Conservation (phyloP, 2,888 invertebrate species). For the Cyclophora punctaria region DNA sequence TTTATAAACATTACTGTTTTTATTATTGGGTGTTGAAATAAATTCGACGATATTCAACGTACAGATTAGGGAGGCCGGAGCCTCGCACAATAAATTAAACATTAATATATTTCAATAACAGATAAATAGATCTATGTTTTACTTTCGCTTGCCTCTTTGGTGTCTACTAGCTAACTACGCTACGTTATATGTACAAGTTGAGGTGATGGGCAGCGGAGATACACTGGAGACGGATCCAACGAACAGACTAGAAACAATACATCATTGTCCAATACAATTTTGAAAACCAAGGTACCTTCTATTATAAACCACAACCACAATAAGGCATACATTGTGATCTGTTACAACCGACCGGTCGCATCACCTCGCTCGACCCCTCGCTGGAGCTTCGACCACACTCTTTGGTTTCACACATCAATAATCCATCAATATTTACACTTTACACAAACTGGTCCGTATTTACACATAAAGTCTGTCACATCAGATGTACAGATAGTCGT, state of each 20-base stretch:
- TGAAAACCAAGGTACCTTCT: too few relatives aligned
- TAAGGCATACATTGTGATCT: too few relatives aligned
- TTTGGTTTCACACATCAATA: conserved; percentile 59
- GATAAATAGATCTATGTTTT: conserved; percentile 58
- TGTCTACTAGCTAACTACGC: conserved; percentile 69
- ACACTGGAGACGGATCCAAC: conserved; percentile 13
- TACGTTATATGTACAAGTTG: conserved; percentile 31
- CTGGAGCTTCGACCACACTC: conserved; percentile 33
- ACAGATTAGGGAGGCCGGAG: conserved; percentile 22
- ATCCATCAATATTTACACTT: conserved; percentile 40
- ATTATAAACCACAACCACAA: too few relatives aligned
- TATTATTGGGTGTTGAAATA: conserved; percentile 51
- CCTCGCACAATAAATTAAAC: conserved; percentile 64
- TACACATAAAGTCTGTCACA: conserved; percentile 53
- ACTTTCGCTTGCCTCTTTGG: conserved; percentile 67
- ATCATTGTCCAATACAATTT: too few relatives aligned
- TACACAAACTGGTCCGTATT: conserved; percentile 40
- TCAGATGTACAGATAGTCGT: conserved; percentile 69
- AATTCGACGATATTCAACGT: conserved; percentile 48
- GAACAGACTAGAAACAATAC: conserved; percentile 24
- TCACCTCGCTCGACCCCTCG: conserved; percentile 11
- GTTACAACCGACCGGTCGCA: background rate
- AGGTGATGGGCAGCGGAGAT: conserved; percentile 7
- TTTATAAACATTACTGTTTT: conserved; percentile 50
- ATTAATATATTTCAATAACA: conserved; percentile 59